A percentile compares a stretch with the other conserved stretches of the same genome.
These are phyloP conservation scores for Palythoa grandiflora DNA, from an alignment of 92 coral and sea anemone species.

Conservation along the genomic window DNA sequence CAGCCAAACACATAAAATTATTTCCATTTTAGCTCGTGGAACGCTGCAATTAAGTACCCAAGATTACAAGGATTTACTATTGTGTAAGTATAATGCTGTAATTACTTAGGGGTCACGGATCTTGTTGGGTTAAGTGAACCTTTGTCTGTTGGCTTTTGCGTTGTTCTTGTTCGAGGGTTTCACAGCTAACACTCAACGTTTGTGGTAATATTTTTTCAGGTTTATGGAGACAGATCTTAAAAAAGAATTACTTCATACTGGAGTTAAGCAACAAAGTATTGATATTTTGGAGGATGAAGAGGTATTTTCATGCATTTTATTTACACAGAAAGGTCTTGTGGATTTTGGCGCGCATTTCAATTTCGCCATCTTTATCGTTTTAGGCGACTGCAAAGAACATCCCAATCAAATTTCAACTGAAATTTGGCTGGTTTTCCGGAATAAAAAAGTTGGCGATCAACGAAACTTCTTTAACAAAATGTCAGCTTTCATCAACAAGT, in stretches of 20 bases:
- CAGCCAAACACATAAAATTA: not conserved
- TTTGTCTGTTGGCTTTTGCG: not conserved
- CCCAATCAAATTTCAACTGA: not conserved
- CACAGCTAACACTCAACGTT: not conserved
- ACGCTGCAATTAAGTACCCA: conserved; percentile 5
- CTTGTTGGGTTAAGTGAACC: not conserved
- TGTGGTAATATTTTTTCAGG: not conserved
- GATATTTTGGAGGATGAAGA: conserved; percentile 1
- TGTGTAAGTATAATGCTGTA: conserved; percentile 6
- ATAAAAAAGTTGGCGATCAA: not conserved
- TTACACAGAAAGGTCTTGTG: not conserved
- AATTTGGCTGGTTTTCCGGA: not conserved
- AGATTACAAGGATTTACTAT: not conserved
- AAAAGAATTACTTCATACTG: not conserved
- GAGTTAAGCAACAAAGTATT: not conserved
- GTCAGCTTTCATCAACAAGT: not conserved
- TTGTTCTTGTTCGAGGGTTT: conserved; percentile 5
- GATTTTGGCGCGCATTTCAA: conserved; percentile 6
- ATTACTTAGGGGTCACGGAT: conserved; percentile 2
- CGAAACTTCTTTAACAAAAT: not conserved
- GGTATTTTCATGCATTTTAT: not conserved
- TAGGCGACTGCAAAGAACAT: not conserved
- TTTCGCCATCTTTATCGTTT: conserved; percentile 1
- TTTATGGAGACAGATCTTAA: not conserved
- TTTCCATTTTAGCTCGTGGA: not conserved